A percentile compares a stretch with the other conserved stretches of the same genome.
Evolutionary conservation across 2,113 vertebrate genomes (phyloP).

Genomic region (Donacobius atricapilla): DNA sequence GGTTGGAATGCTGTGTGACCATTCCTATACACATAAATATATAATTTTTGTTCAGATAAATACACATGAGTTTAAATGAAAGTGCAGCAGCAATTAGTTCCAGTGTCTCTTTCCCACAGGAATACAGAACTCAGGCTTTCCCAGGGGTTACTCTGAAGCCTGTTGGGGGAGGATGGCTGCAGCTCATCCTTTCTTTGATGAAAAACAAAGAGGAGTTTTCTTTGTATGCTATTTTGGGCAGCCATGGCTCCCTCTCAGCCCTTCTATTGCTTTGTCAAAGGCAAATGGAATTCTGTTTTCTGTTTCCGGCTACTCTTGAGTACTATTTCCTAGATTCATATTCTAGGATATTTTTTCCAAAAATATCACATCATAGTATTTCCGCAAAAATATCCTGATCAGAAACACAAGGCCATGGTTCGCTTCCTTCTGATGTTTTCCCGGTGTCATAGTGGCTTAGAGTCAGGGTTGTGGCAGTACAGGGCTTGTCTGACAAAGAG

Average conservation of each 20-base stretch:
- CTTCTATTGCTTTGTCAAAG: not conserved
- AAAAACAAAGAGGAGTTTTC: not conserved
- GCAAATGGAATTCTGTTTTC: not conserved
- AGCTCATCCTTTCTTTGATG: not conserved
- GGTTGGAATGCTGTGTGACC: not conserved
- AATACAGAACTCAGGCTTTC: not conserved
- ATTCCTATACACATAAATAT: not conserved
- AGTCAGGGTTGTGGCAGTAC: not conserved
- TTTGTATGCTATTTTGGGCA: not conserved
- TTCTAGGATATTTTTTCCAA: not conserved
- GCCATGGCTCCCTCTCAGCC: not conserved
- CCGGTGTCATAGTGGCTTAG: accelerated
- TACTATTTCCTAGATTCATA: not conserved
- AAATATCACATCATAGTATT: not conserved
- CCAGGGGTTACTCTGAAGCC: not conserved
- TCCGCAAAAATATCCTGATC: not conserved
- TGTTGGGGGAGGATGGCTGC: not conserved
- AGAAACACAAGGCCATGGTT: not conserved
- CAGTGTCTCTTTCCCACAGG: not conserved
- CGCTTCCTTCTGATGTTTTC: not conserved
- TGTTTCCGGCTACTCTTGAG: not conserved
- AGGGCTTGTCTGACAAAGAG: not conserved
- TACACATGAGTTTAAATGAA: not conserved
- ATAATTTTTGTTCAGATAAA: not conserved
- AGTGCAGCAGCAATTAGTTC: not conserved